phyloP scores from a whole-genome alignment of 2,888 invertebrate species.

The Tipula confusa region DNA sequence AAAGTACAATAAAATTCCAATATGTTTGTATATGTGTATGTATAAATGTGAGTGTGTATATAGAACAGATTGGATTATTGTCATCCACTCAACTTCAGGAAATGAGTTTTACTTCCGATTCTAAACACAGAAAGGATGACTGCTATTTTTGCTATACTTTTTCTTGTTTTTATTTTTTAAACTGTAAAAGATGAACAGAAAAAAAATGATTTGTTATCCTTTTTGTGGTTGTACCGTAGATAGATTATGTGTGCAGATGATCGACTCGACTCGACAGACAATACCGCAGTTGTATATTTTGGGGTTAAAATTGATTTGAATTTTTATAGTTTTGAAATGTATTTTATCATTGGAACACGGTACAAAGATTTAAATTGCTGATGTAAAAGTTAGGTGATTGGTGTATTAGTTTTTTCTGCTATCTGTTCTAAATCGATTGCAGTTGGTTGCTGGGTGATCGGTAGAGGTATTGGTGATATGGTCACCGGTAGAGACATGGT shows the following conservation, averaged over 20 bases:
- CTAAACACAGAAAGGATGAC: neutral
- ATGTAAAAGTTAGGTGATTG: neutral
- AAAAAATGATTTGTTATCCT: neutral
- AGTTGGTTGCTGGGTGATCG: neutral
- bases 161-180: no score
- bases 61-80: slow-evolving; percentile 7
- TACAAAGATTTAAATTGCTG: neutral
- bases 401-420: no score
- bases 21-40: no score
- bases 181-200: neutral
- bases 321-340: neutral
- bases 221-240: neutral
- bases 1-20: neutral
- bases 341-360: neutral
- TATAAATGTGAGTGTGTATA: neutral
- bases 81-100: slow-evolving; percentile 1
- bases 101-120: neutral
- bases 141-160: neutral
- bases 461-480: neutral
- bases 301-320: neutral
- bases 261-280: neutral
- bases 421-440: no score
- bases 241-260: neutral
- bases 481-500: no score
- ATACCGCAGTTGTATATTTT: neutral